Conservation (phyloP, 2,113 vertebrate species). For the Sinocyclocheilus anophthalmus region DNA sequence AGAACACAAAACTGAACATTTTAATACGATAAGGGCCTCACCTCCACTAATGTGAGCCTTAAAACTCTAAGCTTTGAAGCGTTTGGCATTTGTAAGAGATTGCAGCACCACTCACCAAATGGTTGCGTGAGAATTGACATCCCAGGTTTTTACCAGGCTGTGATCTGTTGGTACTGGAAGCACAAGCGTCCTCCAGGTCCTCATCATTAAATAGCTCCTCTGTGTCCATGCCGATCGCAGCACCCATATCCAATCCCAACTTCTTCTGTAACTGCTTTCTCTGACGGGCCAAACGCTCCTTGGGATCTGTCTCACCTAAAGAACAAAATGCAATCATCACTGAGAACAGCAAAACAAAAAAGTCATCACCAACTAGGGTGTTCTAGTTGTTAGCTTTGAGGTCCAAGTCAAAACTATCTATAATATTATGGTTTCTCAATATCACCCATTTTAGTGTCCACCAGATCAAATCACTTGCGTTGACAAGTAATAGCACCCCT, state of each 20-base stretch:
- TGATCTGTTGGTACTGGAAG: slow-evolving; percentile 74
- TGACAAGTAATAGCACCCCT: neutral
- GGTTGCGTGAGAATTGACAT: slow-evolving; percentile 77
- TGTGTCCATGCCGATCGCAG: slow-evolving; percentile 96
- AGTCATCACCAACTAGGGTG: neutral
- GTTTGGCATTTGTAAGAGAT: neutral
- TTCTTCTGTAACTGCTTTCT: slow-evolving; percentile 96
- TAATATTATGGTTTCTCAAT: neutral
- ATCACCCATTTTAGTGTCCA: neutral
- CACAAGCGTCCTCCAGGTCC: slow-evolving; percentile 89
- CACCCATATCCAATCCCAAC: slow-evolving; percentile 95
- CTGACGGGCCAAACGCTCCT: slow-evolving; percentile 94
- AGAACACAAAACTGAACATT: neutral
- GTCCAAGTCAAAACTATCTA: neutral
- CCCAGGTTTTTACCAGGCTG: slow-evolving; percentile 82
- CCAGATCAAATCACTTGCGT: neutral
- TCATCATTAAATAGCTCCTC: slow-evolving; percentile 98
- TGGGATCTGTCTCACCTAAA: slow-evolving; percentile 90
- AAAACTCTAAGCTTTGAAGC: neutral
- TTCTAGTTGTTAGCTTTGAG: neutral
- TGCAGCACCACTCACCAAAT: slow-evolving; percentile 56
- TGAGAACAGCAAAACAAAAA: neutral
- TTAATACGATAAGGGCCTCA: neutral
- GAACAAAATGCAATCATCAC: neutral
- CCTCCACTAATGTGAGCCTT: neutral